These are phyloP conservation scores for Monarcha castaneiventris DNA, from an alignment of 2,113 vertebrate genomes.

Conservation along the genomic window DNA sequence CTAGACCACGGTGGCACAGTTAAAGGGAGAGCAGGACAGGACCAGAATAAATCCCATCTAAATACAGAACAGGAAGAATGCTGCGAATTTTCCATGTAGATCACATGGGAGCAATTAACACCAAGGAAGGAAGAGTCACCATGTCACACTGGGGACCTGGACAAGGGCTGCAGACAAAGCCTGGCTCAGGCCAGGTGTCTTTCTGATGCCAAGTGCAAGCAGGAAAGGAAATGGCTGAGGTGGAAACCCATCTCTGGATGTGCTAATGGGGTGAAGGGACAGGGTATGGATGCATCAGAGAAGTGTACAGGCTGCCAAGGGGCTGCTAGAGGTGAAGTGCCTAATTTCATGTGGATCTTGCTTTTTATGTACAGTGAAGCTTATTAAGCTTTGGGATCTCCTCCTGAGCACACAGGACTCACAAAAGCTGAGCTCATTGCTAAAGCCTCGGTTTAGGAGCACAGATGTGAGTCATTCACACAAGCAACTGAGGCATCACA, in stretches of 20 bases:
- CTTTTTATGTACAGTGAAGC: background rate
- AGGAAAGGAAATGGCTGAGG: background rate
- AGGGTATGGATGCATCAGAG: background rate
- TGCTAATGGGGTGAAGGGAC: background rate
- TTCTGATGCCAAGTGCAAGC: background rate
- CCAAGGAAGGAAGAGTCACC: background rate
- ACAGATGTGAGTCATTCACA: background rate
- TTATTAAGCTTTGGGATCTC: background rate
- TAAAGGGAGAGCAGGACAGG: background rate
- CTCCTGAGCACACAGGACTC: background rate
- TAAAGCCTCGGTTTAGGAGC: background rate
- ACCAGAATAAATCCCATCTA: slow-evolving; percentile 18
- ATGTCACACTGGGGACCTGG: background rate
- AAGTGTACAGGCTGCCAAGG: background rate
- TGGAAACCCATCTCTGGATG: background rate
- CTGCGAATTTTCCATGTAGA: background rate
- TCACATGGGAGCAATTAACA: background rate
- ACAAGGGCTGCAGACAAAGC: background rate
- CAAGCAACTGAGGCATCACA: background rate
- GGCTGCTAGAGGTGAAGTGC: background rate
- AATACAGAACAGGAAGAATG: slow-evolving; percentile 22
- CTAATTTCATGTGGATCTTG: background rate
- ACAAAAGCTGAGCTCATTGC: background rate
- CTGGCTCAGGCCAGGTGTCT: background rate
- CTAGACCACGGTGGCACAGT: background rate